Conservation (phyloP, 2,888 invertebrate species). For the Theristus sp. region DNA sequence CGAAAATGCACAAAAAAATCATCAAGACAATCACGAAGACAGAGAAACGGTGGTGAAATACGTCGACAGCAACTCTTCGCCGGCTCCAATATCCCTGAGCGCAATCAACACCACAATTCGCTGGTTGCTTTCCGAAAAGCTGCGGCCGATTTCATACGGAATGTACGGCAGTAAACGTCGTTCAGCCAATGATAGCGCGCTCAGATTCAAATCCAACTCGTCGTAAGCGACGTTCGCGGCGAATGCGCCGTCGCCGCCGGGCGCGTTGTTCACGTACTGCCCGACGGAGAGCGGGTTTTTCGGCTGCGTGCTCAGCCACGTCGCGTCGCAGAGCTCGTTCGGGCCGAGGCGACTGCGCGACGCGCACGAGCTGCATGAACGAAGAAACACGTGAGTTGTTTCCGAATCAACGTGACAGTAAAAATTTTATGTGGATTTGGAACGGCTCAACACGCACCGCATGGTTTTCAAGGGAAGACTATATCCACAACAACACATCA, state of each 20-base stretch:
- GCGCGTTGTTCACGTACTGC: conserved; percentile 37
- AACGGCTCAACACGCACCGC: too few species aligned
- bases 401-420: too few species aligned
- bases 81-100: conserved; percentile 28
- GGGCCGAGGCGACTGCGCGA: conserved; percentile 31
- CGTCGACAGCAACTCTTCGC: conserved; percentile 35
- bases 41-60: conserved; percentile 34
- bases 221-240: conserved; percentile 35
- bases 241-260: conserved; percentile 24
- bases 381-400: too few species aligned
- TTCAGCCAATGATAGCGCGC: conserved; percentile 25
- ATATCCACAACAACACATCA: too few species aligned
- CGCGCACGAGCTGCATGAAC: conserved; percentile 29
- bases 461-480: too few species aligned
- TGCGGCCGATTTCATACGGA: neutral
- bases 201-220: conserved; percentile 29
- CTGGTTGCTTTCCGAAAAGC: conserved; percentile 11
- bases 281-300: conserved; percentile 36
- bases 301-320: conserved; percentile 29
- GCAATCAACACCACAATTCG: conserved; percentile 34
- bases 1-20: too few species aligned
- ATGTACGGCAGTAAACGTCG: conserved; percentile 30
- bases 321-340: conserved; percentile 28
- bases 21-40: too few species aligned
- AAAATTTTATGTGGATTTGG: too few species aligned